A percentile compares a stretch with the other conserved stretches of the same genome.
These are phyloP conservation scores for Capitulum mitella DNA, from an alignment of 2,888 invertebrate genomes.

Conservation along the genomic window DNA sequence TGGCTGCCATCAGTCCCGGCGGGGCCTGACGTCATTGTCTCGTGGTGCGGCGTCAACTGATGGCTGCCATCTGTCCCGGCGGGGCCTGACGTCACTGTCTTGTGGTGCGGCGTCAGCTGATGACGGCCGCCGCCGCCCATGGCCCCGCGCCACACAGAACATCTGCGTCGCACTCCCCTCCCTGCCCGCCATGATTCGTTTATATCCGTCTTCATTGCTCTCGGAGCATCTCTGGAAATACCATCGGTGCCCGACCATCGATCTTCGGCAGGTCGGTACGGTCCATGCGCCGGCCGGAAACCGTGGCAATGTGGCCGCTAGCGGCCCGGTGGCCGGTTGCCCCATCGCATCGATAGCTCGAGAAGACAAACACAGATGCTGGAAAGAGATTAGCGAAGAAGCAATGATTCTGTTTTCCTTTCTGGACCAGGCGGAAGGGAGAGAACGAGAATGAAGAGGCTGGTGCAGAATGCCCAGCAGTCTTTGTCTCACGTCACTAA, in stretches of 20 bases:
- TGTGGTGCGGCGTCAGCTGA: no score
- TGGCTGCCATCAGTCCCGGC: no score
- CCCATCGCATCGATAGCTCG: not conserved
- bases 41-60: no score
- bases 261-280: not conserved
- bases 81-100: no score
- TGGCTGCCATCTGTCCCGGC: no score
- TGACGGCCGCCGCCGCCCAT: no score
- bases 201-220: constrained; percentile 18
- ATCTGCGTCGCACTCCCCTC: not conserved
- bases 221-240: constrained; percentile 13
- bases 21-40: no score
- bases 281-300: not conserved
- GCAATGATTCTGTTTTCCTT: constrained; percentile 11
- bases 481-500: no score
- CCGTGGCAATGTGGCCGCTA: not conserved
- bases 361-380: constrained; percentile 20
- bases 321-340: not conserved
- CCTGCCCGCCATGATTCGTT: constrained; percentile 12
- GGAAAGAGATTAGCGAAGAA: constrained; percentile 13
- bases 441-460: not conserved
- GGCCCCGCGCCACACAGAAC: no score
- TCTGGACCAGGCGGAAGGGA: not conserved
- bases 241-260: not conserved
- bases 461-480: no score